phyloP scores from a whole-genome alignment of 1,140 invertebrate species.

The Bilobella aurantiaca region DNA sequence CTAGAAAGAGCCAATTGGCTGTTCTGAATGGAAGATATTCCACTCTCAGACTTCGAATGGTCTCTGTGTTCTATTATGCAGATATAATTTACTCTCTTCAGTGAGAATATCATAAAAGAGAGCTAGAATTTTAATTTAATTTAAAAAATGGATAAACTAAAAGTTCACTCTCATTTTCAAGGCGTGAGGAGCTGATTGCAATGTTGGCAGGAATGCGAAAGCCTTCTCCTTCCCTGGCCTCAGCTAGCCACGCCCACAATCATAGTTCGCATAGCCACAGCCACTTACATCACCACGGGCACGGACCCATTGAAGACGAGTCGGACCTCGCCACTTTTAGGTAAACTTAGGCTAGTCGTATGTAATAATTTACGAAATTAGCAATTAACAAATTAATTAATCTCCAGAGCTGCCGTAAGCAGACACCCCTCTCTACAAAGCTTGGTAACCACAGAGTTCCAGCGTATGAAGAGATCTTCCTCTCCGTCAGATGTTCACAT shows the following conservation, averaged over 20 bases:
- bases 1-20: no score
- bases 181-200: not conserved
- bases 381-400: no score
- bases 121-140: no score
- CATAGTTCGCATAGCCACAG: not conserved
- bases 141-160: not conserved
- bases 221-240: not conserved
- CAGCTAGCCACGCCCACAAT: not conserved
- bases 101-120: no score
- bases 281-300: not conserved
- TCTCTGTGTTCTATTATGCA: no score
- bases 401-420: not conserved
- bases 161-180: not conserved
- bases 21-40: no score
- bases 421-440: not conserved
- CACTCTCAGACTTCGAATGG: no score
- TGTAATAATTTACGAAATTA: no score
- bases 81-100: no score
- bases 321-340: slow-evolving; percentile 1
- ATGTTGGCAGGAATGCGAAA: not conserved
- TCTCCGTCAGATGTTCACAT: not conserved
- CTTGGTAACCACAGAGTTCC: not conserved
- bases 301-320: not conserved
- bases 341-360: not conserved
- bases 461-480: not conserved